A percentile compares a stretch with the other conserved stretches of the same genome.
These are phyloP conservation scores for Harpagifer antarcticus DNA, from an alignment of 2,797 vertebrate species.

Conservation along the genomic window DNA sequence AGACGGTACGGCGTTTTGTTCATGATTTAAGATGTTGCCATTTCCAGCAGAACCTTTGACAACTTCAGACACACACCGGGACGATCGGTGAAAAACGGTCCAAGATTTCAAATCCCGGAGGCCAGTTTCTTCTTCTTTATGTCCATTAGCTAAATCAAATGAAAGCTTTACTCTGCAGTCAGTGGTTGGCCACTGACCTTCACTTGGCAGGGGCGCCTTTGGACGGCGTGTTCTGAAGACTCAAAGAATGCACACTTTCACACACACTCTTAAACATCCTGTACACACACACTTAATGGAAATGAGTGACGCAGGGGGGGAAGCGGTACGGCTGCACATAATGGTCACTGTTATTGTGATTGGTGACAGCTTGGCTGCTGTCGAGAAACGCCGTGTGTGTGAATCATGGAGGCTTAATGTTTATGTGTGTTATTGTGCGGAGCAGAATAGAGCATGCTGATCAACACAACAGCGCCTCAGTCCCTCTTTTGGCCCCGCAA, in stretches of 20 bases:
- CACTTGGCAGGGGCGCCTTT: constrained; percentile 41
- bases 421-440: constrained; percentile 50
- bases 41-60: constrained; percentile 41
- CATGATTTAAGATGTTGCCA: constrained; percentile 51
- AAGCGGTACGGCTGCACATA: constrained; percentile 28
- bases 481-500: constrained; percentile 46
- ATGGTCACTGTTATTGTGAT: constrained; percentile 53
- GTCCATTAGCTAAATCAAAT: constrained; percentile 43
- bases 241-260: constrained; percentile 37
- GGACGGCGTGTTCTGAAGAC: constrained; percentile 35
- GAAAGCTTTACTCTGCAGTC: constrained; percentile 17
- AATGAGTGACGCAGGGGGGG: constrained; percentile 25
- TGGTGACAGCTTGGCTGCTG: constrained; percentile 62
- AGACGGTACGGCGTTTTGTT: constrained; percentile 42
- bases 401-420: constrained; percentile 30
- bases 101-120: constrained; percentile 19
- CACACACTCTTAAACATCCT: background rate
- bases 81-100: background rate
- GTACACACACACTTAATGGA: constrained; percentile 24
- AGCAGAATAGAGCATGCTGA: constrained; percentile 60
- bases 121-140: constrained; percentile 35
- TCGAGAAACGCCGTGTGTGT: constrained; percentile 4
- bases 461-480: constrained; percentile 52
- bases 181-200: constrained; percentile 37
- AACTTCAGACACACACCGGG: constrained; percentile 14